A percentile compares a stretch with the other conserved stretches of the same genome.
Conservation (phyloP, 2,797 vertebrate genomes). For the Artibeus lituratus region DNA sequence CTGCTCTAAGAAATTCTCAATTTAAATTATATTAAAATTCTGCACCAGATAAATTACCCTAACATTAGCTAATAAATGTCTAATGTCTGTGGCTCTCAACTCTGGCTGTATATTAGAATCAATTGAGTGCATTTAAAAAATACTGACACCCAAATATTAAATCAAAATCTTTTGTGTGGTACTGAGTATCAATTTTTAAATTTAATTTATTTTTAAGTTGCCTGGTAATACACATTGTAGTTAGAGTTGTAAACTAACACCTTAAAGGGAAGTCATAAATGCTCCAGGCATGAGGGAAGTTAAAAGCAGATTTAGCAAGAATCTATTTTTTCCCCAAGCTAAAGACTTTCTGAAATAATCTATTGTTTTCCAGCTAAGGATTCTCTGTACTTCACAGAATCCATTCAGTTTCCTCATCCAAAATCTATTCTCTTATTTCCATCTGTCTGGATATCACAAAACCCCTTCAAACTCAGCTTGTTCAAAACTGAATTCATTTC, state of each 20-base stretch:
- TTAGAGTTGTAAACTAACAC: neutral
- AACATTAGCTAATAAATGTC: neutral
- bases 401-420: neutral
- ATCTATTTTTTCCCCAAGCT: neutral
- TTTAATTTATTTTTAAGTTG: neutral
- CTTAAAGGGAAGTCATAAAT: neutral
- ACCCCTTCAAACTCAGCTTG: neutral
- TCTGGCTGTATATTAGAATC: neutral
- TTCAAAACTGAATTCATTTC: neutral
- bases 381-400: neutral
- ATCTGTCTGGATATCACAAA: neutral
- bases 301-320: neutral
- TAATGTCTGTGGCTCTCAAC: neutral
- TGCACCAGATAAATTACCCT: neutral
- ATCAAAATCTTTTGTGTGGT: neutral
- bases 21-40: slow-evolving; percentile 37
- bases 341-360: neutral
- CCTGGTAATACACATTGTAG: neutral
- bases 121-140: neutral
- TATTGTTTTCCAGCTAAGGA: neutral
- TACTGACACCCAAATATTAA: neutral
- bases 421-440: neutral
- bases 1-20: neutral
- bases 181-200: neutral
- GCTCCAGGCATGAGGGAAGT: neutral